Evolutionary conservation across 2,888 invertebrate species (phyloP), one percentile per base, ranked within the genome.

Genomic region (Microctonus hyperodae): DNA sequence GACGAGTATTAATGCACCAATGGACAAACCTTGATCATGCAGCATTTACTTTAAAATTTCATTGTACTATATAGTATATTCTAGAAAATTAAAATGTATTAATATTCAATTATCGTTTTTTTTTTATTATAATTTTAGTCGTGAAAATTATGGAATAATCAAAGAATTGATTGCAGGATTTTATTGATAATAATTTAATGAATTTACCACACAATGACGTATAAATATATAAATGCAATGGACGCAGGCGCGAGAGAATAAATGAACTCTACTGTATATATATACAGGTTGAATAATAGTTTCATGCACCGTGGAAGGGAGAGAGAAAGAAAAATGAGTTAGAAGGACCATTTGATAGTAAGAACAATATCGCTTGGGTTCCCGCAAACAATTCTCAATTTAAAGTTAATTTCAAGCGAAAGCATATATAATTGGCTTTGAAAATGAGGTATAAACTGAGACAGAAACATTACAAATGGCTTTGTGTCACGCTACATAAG

Each of bases 361-460:
- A 50, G 53, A 57, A 66, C 50, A 66, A 66, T 66, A 31, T 61
- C 56, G 44, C 33, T 56, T 20, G 35, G 58, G 16, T 67, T 68
- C 69, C 35, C 70, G 68, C 73, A 73, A 72, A 73, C 72, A 72
- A 69, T 72, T 71, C 69, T 75, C 79, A 78, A 79, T 81, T 79
- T 76, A 75, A 77, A 77, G 78, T 80, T 81, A 79, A 81, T 80
- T 81, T 78, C 73, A 76, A 73, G 55, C 55, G 55, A 76, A 76
- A 79, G 78, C 80, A 78, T 76, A 78, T 80, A 81, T 81, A 81
- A 80, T 81, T 81, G 80, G 73, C 71, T 72, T 63, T 69, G 63
- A 72, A 73, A 69, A 71, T 67, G 70, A 57, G 48, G 31, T 64
- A 67, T 58, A 67, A 62, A 57, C 62, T 51, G 33, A 50, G 64